Evolutionary conservation across 2,888 invertebrate species (phyloP), one percentile per base, ranked within the genome.

Genomic region (Eilema depressum): DNA sequence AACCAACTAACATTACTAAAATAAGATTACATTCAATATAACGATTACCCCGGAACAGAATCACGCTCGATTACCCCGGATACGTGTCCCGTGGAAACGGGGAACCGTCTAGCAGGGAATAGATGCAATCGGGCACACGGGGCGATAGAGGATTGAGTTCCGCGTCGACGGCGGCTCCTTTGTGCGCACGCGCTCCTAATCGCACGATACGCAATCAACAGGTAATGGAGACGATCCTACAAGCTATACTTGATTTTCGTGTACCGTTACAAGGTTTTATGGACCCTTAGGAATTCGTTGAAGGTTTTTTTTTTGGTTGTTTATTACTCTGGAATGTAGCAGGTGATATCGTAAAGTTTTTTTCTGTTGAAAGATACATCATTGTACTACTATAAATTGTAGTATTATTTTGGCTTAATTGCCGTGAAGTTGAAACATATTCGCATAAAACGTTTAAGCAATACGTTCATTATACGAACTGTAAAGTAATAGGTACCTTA

Each of bases 131-230:
- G 56, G 61, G 61, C 47, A 63, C 60, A 63, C 64, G 25, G 67
- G 78, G 67, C 64, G 53, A 71, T 68, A 37, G 53, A 77, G 63
- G 89, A 89, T 88, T 86, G 87, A 87, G 88, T 89, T 88, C 87
- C 87, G 89, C 83, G 90, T 88, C 91, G 90, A 91, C 85, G 85
- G 71, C 76, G 68, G 83, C 73, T 74, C 71, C 92, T 93, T 93
- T 94, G 93, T 89, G 88, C 88, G 87, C 91, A 84, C 88, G 90
- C 91, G 89, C 91, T 83, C 89, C 88, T 89, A 90, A 91, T 91
- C 88, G 88, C 74, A 80, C 88, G 89, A 89, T 90, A 89, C 90
- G 91, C 92, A 93, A 92, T 93, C 93, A 90, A 80, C 70, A 63
- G 28, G 86, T 90, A 90, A 91, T 91, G 84, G 88, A 75, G 74